These are phyloP conservation scores for Hyposoter dolosus DNA, from an alignment of 2,888 invertebrate genomes.

Conservation along the genomic window DNA sequence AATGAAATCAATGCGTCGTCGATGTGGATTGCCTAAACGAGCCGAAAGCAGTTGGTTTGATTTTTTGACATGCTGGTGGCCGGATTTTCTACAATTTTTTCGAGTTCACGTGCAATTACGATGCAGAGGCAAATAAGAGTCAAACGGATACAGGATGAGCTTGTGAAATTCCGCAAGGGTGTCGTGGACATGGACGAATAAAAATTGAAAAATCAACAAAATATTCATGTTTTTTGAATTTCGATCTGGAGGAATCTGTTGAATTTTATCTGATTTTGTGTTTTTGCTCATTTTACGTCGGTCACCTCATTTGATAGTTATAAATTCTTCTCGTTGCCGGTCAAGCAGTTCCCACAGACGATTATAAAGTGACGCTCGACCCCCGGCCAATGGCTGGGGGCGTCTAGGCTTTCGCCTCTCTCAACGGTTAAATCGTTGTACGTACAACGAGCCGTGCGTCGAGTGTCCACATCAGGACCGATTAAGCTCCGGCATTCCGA, in stretches of 20 bases:
- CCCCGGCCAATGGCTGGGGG: conserved; percentile 48
- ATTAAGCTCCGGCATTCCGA: conserved; percentile 64
- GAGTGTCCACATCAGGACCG: conserved; percentile 55
- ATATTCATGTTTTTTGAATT: not conserved
- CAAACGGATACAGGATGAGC: not conserved
- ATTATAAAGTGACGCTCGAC: conserved; percentile 62
- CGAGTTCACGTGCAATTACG: not conserved
- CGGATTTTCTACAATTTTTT: not conserved
- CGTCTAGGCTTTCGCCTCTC: conserved; percentile 47
- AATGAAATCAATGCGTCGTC: not conserved
- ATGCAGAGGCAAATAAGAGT: not conserved
- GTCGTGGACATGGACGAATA: not conserved
- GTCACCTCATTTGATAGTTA: conserved; percentile 39
- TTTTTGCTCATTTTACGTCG: conserved; percentile 2
- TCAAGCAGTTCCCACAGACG: conserved; percentile 64
- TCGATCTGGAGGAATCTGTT: not conserved
- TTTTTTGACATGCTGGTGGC: not conserved
- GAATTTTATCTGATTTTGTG: not conserved
- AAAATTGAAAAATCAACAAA: not conserved
- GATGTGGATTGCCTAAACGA: not conserved
- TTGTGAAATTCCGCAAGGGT: not conserved
- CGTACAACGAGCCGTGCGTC: conserved; percentile 62
- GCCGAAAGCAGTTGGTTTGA: not conserved
- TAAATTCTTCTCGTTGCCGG: conserved; percentile 41
- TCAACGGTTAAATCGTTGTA: conserved; percentile 48